Evolutionary conservation across 2,888 invertebrate species (phyloP), one percentile per base, ranked within the genome.

Genomic region (Tuta absoluta): DNA sequence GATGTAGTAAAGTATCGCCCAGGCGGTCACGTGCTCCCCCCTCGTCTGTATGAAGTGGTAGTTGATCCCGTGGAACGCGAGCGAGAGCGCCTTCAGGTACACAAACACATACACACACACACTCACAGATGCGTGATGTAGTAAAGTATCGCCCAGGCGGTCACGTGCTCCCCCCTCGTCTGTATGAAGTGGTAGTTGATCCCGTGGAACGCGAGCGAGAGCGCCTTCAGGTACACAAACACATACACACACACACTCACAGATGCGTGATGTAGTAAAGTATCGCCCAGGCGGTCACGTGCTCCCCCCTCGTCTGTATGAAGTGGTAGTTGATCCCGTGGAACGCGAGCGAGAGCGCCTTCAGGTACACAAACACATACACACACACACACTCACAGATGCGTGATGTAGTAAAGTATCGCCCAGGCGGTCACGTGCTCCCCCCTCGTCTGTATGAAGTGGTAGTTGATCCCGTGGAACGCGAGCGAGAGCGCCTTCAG

Each of bases 341-440:
- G 87, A 99, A 99, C 67, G 99, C 94, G 62, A 99, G 86, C 0
- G 99, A 98, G 23, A 98, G 84, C 0, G 98, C 96, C 83, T 99
- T 99, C n/a, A n/a, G n/a, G n/a, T n/a, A n/a, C n/a, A n/a, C n/a
- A n/a, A n/a, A n/a, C n/a, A n/a, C n/a, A n/a, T n/a, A n/a, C n/a
- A n/a, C n/a, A n/a, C n/a, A n/a, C n/a, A n/a, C n/a, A n/a, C n/a
- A 94, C 95, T 94, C 88, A 97, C 95, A 99, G 93, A 93, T 99
- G 99, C n/a, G 98, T 98, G 63, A 99, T 96, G 79, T 99, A 99
- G 84, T 96, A 99, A 1, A 99, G 90, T 73, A 99, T 97, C 0
- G 99, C 99, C 99, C 99, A 99, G 0, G 98, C 96, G 24, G 98
- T 98, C 4, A 98, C 96, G 80, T 99, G 98, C 72, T 97, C 96